Conservation (phyloP, 2,113 vertebrate species). For the Hucho hucho region DNA sequence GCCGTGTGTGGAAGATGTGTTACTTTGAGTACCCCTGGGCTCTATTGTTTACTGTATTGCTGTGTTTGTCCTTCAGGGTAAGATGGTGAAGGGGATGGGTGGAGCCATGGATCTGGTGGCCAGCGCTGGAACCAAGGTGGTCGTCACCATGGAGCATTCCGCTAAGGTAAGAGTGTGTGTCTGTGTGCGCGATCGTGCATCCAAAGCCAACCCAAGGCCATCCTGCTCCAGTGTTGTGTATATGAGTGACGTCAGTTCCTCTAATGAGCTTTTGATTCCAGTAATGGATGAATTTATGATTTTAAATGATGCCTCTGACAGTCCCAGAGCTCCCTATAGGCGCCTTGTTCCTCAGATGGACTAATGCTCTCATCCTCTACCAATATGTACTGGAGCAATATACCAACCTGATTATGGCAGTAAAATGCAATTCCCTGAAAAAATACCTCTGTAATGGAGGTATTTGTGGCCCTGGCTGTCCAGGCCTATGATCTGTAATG, state of each 20-base stretch:
- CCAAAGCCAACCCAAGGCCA: no score
- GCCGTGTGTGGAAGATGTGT: no score
- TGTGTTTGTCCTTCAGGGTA: constrained; percentile 78
- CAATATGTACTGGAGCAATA: no score
- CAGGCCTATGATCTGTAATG: not conserved
- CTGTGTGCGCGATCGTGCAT: not conserved
- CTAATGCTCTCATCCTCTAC: not conserved
- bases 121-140: constrained; percentile 91
- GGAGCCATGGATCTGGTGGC: constrained; percentile 98
- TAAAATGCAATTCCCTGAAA: no score
- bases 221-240: not conserved
- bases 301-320: not conserved
- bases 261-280: not conserved
- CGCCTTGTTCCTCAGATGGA: not conserved
- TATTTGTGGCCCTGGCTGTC: not conserved
- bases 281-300: constrained; percentile 2
- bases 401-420: no score
- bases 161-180: constrained; percentile 83
- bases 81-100: constrained; percentile 99
- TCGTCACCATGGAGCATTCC: constrained; percentile 97
- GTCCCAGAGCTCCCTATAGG: not conserved
- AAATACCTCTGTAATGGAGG: no score
- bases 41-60: constrained; percentile 5
- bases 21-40: no score
- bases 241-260: not conserved